phyloP scores from a whole-genome alignment of 2,113 vertebrate species.

The Trichechus manatus region DNA sequence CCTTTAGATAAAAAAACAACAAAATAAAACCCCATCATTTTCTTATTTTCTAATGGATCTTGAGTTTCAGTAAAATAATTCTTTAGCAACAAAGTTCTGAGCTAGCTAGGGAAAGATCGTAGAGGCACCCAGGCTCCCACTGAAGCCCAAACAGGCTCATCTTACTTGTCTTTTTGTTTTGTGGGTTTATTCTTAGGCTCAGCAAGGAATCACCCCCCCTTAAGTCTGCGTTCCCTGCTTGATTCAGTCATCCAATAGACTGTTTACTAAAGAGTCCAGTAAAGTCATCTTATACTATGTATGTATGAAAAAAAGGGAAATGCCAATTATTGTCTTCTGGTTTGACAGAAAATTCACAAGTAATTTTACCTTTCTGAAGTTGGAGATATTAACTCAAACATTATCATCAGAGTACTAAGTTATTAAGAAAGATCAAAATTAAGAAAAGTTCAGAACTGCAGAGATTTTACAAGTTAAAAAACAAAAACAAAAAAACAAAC shows the following conservation, averaged over 20 bases:
- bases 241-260: neutral
- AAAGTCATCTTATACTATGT: neutral
- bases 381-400: neutral
- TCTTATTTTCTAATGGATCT: slow-evolving; percentile 31
- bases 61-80: neutral
- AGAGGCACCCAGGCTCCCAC: neutral
- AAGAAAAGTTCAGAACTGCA: neutral
- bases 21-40: neutral
- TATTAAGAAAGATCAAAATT: neutral
- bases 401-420: neutral
- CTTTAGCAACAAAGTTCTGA: neutral
- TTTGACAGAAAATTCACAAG: neutral
- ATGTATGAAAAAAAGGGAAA: neutral
- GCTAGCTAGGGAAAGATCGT: neutral
- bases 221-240: neutral
- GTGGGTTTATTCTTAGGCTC: slow-evolving; percentile 14
- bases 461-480: neutral
- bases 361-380: slow-evolving; percentile 19
- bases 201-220: neutral
- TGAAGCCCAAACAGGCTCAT: neutral
- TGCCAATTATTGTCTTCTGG: neutral
- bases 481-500: no score
- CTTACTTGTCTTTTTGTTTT: neutral
- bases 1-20: neutral
- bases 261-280: neutral